phyloP scores from a whole-genome alignment of 2,113 vertebrate species.

The Strix aluco region DNA sequence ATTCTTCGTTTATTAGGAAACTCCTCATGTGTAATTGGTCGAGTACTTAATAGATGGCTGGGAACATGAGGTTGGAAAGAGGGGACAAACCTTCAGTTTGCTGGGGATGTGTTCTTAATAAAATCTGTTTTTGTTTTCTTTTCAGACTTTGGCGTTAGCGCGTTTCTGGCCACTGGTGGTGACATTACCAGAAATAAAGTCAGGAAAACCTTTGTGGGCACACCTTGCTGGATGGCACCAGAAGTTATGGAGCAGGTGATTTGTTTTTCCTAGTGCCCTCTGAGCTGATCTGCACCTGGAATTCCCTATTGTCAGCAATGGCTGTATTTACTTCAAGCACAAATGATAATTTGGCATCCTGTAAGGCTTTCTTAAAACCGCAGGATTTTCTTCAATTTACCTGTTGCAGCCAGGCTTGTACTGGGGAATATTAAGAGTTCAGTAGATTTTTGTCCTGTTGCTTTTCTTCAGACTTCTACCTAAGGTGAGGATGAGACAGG shows the following conservation, averaged over 20 bases:
- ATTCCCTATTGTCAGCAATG: neutral
- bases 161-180: conserved; percentile 94
- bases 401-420: neutral
- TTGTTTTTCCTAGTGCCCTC: neutral
- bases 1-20: conserved; percentile 2
- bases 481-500: neutral
- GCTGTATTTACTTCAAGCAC: neutral
- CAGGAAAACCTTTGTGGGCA: conserved; percentile 96
- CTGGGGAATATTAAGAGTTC: neutral
- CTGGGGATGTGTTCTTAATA: neutral
- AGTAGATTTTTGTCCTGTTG: neutral
- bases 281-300: neutral
- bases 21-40: neutral
- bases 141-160: conserved; percentile 96
- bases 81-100: neutral
- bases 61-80: neutral
- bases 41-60: neutral
- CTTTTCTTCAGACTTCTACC: neutral
- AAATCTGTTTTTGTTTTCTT: neutral
- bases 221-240: conserved; percentile 98
- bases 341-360: neutral
- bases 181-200: conserved; percentile 98
- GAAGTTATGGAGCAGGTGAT: conserved; percentile 98
- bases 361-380: neutral
- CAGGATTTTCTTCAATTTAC: neutral